Evolutionary conservation across 2,888 invertebrate genomes (phyloP).

Genomic region (Andrena chrysosceles): DNA sequence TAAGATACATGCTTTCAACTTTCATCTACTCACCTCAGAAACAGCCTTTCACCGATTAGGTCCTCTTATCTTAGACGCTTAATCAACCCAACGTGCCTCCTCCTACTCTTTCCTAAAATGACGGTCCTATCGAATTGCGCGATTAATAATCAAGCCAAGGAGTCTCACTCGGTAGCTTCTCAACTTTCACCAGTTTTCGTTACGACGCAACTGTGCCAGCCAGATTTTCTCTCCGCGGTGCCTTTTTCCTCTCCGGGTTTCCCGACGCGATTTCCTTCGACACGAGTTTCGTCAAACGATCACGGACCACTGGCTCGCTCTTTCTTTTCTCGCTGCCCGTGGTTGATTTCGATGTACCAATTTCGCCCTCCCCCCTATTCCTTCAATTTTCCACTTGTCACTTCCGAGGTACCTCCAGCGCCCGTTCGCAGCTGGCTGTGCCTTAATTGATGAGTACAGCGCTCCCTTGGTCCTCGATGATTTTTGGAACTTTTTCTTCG

Average conservation of each 20-base stretch:
- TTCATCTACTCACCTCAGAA: slow-evolving; percentile 46
- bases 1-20: background rate
- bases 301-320: background rate
- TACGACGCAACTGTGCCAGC: background rate
- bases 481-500: too few relatives aligned
- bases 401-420: background rate
- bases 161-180: background rate
- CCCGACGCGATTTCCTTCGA: background rate
- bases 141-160: too few relatives aligned
- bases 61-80: background rate
- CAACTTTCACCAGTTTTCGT: background rate
- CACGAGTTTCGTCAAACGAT: background rate
- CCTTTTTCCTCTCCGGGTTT: background rate
- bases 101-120: too few relatives aligned
- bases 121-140: too few relatives aligned
- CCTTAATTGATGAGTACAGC: too few relatives aligned
- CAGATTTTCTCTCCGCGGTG: background rate
- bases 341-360: background rate
- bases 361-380: background rate
- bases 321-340: background rate
- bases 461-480: too few relatives aligned
- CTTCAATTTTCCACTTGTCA: background rate
- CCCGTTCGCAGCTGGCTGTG: too few relatives aligned
- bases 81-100: background rate
- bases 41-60: background rate